A percentile compares a stretch with the other conserved stretches of the same genome.
Evolutionary conservation across 2,797 vertebrate species (phyloP).

Genomic region (Labeo calbasu): DNA sequence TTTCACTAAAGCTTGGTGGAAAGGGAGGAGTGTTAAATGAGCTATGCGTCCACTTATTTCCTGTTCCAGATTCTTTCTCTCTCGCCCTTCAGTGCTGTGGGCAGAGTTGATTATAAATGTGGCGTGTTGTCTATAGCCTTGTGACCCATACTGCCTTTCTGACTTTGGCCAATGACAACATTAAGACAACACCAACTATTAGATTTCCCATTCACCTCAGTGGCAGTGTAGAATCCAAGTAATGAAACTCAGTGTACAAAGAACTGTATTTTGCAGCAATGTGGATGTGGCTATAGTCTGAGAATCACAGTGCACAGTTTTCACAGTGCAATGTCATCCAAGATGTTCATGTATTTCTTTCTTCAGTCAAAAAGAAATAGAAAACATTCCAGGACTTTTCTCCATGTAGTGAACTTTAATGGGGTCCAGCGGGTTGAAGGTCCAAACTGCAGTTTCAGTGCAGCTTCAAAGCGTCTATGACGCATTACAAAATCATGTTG

Average conservation of each 20-base stretch:
- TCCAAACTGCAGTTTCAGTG: no score
- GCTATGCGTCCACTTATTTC: conserved; percentile 2
- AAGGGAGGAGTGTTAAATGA: conserved; percentile 22
- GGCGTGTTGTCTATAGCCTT: neutral
- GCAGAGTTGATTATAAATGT: neutral
- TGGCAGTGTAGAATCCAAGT: neutral
- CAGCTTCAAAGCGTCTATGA: no score
- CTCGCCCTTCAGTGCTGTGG: neutral
- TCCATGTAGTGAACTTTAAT: no score
- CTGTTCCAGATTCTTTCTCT: neutral
- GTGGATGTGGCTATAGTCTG: no score
- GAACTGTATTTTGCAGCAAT: neutral
- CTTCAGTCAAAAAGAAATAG: no score
- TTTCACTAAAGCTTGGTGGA: conserved; percentile 18
- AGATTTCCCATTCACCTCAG: neutral
- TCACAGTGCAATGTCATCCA: no score
- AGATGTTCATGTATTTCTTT: no score
- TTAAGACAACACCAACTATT: neutral
- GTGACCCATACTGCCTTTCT: conserved; percentile 18
- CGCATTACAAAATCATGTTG: no score
- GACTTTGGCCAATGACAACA: neutral
- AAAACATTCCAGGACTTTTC: no score
- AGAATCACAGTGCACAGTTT: no score
- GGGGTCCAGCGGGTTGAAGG: no score
- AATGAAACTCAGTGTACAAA: neutral